Percentiles rank a stretch among this genome's conserved stretches.
Conservation (phyloP, 2,113 vertebrate genomes). For the Myodes glareolus region DNA sequence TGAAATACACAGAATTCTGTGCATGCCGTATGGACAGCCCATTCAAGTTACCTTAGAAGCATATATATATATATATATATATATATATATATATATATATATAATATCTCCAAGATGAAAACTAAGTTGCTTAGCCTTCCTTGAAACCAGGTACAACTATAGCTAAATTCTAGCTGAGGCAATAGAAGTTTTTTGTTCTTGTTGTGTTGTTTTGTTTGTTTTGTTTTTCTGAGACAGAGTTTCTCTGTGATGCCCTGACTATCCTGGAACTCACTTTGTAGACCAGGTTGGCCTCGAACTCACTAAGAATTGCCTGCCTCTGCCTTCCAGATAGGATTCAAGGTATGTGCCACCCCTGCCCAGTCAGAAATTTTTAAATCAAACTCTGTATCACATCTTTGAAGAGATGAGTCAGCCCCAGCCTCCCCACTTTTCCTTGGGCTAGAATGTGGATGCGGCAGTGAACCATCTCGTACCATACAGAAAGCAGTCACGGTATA, state of each 20-base stretch:
- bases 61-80: neutral
- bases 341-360: no score
- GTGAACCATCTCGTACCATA: neutral
- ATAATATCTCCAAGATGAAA: neutral
- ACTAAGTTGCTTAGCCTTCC: neutral
- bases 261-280: no score
- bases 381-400: neutral
- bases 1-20: neutral
- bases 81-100: neutral
- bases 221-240: no score
- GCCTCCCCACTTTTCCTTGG: neutral
- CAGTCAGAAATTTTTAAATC: neutral
- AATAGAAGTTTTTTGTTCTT: neutral
- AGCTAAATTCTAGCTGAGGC: conserved; percentile 24
- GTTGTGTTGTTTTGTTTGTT: no score
- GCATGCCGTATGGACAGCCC: neutral
- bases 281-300: no score
- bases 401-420: neutral
- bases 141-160: neutral
- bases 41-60: neutral
- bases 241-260: no score
- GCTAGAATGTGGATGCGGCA: neutral
- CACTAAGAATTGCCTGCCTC: no score
- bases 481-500: neutral
- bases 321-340: no score